Evolutionary conservation across 1,140 invertebrate species (phyloP).

Genomic region (Copidosoma floridanum): DNA sequence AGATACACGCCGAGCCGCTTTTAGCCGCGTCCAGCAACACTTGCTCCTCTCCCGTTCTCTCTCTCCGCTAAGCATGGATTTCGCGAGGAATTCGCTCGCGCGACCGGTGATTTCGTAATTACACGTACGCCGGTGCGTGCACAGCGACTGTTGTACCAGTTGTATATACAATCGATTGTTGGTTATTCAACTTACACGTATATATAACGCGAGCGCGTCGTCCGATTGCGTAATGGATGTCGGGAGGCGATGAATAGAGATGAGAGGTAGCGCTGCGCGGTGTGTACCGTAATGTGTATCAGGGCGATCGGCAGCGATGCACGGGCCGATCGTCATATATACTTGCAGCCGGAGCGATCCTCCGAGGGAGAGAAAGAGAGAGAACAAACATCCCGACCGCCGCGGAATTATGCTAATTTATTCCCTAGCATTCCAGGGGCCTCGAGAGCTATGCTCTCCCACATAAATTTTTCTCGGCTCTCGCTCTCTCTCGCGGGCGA

Average conservation of each 20-base stretch:
- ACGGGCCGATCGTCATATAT: constrained; percentile 11
- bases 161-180: neutral
- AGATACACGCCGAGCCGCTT: too few species aligned
- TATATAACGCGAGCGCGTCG: too few species aligned
- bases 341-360: too few species aligned
- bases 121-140: neutral
- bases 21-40: constrained; percentile 2
- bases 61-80: neutral
- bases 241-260: too few species aligned
- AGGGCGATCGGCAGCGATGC: neutral
- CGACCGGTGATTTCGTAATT: constrained; percentile 9
- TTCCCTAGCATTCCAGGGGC: constrained; percentile 17
- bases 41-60: neutral
- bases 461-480: constrained; percentile 22
- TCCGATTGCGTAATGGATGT: too few species aligned
- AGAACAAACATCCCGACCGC: constrained; percentile 23
- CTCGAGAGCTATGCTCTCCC: constrained; percentile 23
- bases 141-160: neutral
- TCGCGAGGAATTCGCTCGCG: neutral
- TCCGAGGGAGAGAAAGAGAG: too few species aligned
- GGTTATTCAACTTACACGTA: too few species aligned
- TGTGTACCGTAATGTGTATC: too few species aligned
- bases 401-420: constrained; percentile 27
- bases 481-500: neutral
- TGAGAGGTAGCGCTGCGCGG: too few species aligned